Base-by-base conservation (phyloP, 2,797 vertebrate species). In the Martes flavigula region DNA sequence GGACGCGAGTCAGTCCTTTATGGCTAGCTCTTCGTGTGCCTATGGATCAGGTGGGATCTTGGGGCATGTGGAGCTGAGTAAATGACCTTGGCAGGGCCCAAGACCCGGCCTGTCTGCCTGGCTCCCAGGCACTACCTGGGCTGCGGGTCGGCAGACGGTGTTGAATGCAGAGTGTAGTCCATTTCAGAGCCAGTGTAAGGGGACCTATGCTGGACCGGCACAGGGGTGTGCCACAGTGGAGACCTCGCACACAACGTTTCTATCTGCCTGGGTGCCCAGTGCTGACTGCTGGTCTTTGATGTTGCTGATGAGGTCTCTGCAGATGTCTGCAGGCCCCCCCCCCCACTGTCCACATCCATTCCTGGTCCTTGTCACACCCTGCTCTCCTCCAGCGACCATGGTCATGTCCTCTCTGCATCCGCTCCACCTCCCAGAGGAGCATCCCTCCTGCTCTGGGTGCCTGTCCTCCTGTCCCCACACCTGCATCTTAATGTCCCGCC, bases 71-170 rank as follows among this genome's bases (percentile, higher is more conserved):
- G 68, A 15, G 32, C 62, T 60, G 40, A 64, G 7, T 13, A 9
- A 40, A n/a, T 20, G 32, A 23, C 18, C 30, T 32, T 6, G 11
- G 54, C 18, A 5, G 3, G 12, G 18, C 40, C 5, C 35, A 5
- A 7, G 3, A 10, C 35, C 43, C 35, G 7, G 32, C 81, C 35
- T 5, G 8, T 64, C 81, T n/a, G 9, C 7, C 3, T 18, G 15
- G 81, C 9, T 5, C 13, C 81, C 1, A 0, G 2, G 17, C 38
- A 7, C 3, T 40, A 1, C 20, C 17, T 18, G 17, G 30, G 75
- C n/a, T 40, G n/a, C 11, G 2, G 4, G 7, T 25, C 20, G 2
- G 30, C 0, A 0, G 60, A 40, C 13, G 0, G 4, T 3, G 7
- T 66, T 0, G 5, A 35, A 10, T 32, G 75, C 60, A 90, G 73